Percentiles rank a stretch among this genome's conserved stretches.
Conservation (phyloP, 1,140 invertebrate species). For the Drosophila insularis region DNA sequence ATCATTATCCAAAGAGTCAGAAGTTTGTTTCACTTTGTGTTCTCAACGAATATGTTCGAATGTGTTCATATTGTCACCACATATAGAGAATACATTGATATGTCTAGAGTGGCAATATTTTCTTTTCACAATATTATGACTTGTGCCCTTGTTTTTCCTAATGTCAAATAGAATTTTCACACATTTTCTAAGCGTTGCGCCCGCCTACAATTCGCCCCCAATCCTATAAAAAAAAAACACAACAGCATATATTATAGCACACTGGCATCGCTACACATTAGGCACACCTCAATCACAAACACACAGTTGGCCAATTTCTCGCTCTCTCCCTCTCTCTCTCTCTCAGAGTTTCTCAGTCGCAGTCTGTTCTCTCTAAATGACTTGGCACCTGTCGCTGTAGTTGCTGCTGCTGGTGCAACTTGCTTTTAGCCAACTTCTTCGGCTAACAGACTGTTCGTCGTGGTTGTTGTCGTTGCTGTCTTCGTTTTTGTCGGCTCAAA, state of each 20-base stretch:
- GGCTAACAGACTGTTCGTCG: constrained; percentile 28
- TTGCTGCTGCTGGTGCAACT: constrained; percentile 7
- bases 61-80: too few species aligned
- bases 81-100: too few species aligned
- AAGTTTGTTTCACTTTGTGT: too few species aligned
- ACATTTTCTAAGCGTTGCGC: not conserved
- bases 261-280: constrained; percentile 39
- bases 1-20: too few species aligned
- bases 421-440: constrained; percentile 64
- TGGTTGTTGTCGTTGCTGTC: constrained; percentile 12
- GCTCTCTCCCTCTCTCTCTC: constrained; percentile 7
- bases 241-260: constrained; percentile 5
- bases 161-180: constrained; percentile 22
- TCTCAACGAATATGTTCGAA: too few species aligned
- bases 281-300: constrained; percentile 15
- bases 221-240: constrained; percentile 34
- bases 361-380: constrained; percentile 24
- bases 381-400: constrained; percentile 68
- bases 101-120: not conserved
- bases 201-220: constrained; percentile 43
- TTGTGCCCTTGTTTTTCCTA: constrained; percentile 2
- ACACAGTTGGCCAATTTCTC: constrained; percentile 20
- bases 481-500: constrained; percentile 27
- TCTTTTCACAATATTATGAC: not conserved
- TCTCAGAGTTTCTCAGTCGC: constrained; percentile 12